Evolutionary conservation across 2,113 vertebrate genomes (phyloP).

Genomic region (Ailuropoda melanoleuca): DNA sequence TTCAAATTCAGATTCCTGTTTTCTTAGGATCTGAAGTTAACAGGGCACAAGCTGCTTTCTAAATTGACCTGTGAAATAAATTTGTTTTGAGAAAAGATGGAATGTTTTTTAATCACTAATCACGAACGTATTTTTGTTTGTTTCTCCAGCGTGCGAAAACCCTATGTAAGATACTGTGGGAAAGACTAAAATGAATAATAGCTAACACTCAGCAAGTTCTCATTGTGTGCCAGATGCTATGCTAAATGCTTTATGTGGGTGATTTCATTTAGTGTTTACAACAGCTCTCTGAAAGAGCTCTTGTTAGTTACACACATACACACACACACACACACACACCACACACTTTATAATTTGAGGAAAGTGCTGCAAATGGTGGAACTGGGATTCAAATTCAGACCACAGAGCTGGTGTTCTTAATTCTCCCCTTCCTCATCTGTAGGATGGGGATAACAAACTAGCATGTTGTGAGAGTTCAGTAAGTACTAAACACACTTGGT

Average conservation of each 20-base stretch:
- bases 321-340: neutral
- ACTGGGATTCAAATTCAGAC: neutral
- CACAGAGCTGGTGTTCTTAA: neutral
- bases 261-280: neutral
- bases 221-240: neutral
- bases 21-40: neutral
- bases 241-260: neutral
- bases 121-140: neutral
- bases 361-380: neutral
- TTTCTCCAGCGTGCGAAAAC: neutral
- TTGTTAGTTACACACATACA: neutral
- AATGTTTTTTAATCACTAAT: neutral
- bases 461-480: neutral
- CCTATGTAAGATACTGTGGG: neutral
- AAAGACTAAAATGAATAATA: neutral
- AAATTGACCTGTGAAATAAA: constrained; percentile 25
- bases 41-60: neutral
- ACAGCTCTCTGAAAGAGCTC: neutral
- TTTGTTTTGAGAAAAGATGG: neutral
- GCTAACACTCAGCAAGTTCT: neutral
- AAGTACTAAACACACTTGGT: neutral
- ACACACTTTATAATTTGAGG: neutral
- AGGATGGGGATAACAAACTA: neutral
- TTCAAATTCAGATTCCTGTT: neutral
- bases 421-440: neutral